Base-by-base conservation (phyloP, 2,113 vertebrate species). In the Epinephelus lanceolatus region DNA sequence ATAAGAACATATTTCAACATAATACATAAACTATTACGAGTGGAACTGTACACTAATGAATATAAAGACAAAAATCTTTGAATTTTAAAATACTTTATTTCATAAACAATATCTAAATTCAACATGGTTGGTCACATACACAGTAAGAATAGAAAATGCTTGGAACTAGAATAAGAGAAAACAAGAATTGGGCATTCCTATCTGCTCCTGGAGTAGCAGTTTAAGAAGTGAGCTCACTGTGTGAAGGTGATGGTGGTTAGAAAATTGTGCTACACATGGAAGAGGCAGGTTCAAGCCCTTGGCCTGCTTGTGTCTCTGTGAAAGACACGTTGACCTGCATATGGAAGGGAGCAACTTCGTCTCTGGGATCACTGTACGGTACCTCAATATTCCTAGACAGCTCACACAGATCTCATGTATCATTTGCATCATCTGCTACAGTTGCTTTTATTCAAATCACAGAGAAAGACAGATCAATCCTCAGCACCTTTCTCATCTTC, bases 41-140 rank as follows among this genome's bases (percentile, higher is more conserved):
- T 21, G 10, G 40, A 27, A 60, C 7, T 45, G 42, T 8, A 71
- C 9, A 14, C 61, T 6, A 45, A 45, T 4, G 45, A 45, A 71
- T 5, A 71, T 1, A 59, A 17, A 76, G 8, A 10, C 13, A 40
- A 65, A 37, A n/a, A 21, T n/a, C 6, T 52, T 69, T 81, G 65
- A 77, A 37, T 90, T 95, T 96, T 94, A 92, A 95, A 95, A 92
- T 92, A 90, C 61, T 94, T 95, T 94, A 95, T 95, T 95, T 93
- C 81, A 92, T 93, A 92, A 95, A 94, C 93, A 92, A 93, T 93
- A 92, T 94, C 79, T 88, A 86, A 93, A 93, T 89, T 85, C 33
- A 88, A 83, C 89, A 87, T 68, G 73, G 65, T 86, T 84, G 79
- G 81, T 91, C 92, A 94, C 81, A 82, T 89, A 92, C 88, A 94